Conservation (phyloP, 53 echinoderm and acorn worm species). For the Apostichopus leukothele region DNA sequence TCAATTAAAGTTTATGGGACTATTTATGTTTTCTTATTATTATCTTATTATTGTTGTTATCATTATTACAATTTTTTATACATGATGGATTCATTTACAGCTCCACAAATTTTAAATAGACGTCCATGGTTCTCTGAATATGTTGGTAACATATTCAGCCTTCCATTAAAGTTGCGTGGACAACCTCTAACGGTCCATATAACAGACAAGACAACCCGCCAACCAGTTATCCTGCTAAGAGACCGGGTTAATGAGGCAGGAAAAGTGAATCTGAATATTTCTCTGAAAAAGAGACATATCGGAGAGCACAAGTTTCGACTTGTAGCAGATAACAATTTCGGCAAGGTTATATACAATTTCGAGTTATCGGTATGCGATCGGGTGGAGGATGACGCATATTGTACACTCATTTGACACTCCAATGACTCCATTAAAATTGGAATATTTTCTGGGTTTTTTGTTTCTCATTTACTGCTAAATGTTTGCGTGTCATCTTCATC, state of each 20-base stretch:
- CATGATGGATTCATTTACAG: not conserved
- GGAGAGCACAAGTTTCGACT: not conserved
- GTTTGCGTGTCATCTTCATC: too few relatives aligned
- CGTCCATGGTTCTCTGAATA: not conserved
- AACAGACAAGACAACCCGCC: not conserved
- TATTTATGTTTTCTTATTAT: too few relatives aligned
- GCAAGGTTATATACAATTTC: conserved; percentile 1
- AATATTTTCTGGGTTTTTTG: too few relatives aligned
- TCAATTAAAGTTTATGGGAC: too few relatives aligned
- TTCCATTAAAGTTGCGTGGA: not conserved
- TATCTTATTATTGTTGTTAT: not conserved
- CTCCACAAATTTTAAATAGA: conserved; percentile 5
- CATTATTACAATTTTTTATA: not conserved
- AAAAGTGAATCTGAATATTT: conserved; percentile 1
- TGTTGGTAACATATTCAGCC: not conserved
- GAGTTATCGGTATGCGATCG: not conserved
- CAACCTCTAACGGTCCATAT: not conserved
- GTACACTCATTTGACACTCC: too few relatives aligned
- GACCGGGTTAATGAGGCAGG: not conserved
- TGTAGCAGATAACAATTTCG: not conserved
- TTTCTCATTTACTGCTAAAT: too few relatives aligned
- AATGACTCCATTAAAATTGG: too few relatives aligned
- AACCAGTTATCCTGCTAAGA: too few relatives aligned
- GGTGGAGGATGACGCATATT: too few relatives aligned
- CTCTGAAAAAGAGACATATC: conserved; percentile 3